Conservation (phyloP, 2,797 vertebrate species). For the Helostoma temminkii region DNA sequence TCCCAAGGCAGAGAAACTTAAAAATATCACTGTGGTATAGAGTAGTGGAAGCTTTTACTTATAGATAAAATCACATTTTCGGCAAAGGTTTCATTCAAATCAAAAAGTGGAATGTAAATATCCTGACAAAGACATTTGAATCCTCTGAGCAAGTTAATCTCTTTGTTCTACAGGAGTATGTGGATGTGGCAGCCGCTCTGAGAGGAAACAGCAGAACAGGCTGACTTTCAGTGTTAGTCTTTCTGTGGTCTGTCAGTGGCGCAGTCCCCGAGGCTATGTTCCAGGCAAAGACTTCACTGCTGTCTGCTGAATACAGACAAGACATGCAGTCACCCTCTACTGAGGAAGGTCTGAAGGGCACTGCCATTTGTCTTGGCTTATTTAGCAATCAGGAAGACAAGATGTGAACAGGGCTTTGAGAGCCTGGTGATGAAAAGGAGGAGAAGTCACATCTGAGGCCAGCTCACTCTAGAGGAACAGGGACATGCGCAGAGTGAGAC, state of each 20-base stretch:
- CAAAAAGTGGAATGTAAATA: constrained; percentile 20
- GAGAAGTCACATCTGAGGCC: constrained; percentile 18
- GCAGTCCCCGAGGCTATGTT: constrained; percentile 49
- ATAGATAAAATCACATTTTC: constrained; percentile 8
- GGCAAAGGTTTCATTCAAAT: constrained; percentile 10
- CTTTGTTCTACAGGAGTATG: constrained; percentile 21
- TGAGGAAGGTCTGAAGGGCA: constrained; percentile 61
- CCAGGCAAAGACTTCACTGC: constrained; percentile 47
- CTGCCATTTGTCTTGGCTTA: constrained; percentile 63
- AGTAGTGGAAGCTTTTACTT: constrained; percentile 3
- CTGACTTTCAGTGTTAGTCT: constrained; percentile 27
- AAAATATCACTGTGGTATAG: not conserved
- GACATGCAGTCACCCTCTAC: constrained; percentile 45
- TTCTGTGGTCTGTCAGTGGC: constrained; percentile 39
- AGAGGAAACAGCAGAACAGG: constrained; percentile 36
- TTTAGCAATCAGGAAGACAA: constrained; percentile 58
- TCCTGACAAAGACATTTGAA: constrained; percentile 43
- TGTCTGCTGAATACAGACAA: constrained; percentile 67
- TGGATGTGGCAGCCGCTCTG: constrained; percentile 14
- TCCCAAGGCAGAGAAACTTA: constrained; percentile 26
- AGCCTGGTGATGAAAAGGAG: constrained; percentile 27
- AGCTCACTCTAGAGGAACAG: constrained; percentile 5
- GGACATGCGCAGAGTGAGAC: not conserved
- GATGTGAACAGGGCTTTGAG: constrained; percentile 25
- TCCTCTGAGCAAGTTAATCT: constrained; percentile 38